Conservation (phyloP, 2,888 invertebrate genomes). For the Tiliacea aurago region DNA sequence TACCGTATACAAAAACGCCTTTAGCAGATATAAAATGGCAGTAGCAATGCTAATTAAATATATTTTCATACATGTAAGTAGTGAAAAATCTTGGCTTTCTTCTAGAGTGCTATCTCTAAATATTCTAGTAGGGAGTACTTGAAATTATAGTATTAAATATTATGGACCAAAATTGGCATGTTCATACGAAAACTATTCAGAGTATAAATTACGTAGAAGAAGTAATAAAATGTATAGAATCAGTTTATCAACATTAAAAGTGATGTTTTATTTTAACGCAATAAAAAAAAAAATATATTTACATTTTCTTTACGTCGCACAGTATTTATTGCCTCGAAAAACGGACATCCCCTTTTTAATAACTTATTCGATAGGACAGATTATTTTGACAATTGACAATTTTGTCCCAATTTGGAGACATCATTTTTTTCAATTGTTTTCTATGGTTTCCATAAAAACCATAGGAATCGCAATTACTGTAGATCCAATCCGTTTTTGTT, state of each 20-base stretch:
- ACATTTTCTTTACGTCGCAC: neutral
- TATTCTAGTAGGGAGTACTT: conserved; percentile 30
- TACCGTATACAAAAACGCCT: neutral
- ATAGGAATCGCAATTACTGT: too few species aligned
- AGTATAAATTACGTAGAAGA: conserved; percentile 34
- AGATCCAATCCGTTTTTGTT: too few species aligned
- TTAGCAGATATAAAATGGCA: conserved; percentile 9
- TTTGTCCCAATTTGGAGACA: too few species aligned
- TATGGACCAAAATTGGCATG: conserved; percentile 70
- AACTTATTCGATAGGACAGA: too few species aligned
- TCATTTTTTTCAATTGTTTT: too few species aligned
- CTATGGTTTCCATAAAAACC: too few species aligned
- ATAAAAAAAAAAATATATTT: neutral
- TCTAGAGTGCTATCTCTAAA: conserved; percentile 18
- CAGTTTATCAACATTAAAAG: conserved; percentile 32
- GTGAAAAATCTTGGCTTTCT: conserved; percentile 29
- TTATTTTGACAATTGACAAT: too few species aligned
- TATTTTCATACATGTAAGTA: conserved; percentile 53
- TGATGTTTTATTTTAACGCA: conserved; percentile 50
- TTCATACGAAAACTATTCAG: conserved; percentile 51
- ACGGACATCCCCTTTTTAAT: too few species aligned
- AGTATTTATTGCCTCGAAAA: too few species aligned
- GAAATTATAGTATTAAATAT: conserved; percentile 53
- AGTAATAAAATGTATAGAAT: conserved; percentile 53
- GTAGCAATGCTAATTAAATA: conserved; percentile 18